Conservation (phyloP, 2,888 invertebrate genomes). For the Macropis europaea region DNA sequence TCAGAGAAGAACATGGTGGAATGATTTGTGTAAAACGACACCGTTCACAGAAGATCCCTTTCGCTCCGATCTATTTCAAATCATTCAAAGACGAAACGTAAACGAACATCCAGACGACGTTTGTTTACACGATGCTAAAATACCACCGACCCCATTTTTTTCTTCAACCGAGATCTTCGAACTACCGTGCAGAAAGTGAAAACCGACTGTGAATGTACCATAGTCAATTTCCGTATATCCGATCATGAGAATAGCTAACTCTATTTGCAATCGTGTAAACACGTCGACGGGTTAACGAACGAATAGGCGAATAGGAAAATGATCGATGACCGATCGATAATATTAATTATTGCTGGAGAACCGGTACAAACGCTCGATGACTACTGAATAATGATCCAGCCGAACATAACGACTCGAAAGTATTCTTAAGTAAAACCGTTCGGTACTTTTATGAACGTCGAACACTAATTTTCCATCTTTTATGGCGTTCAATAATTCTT, state of each 20-base stretch:
- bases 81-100: slow-evolving; percentile 11
- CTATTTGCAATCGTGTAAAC: background rate
- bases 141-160: slow-evolving; percentile 32
- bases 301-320: background rate
- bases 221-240: slow-evolving; percentile 28
- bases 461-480: too few species aligned
- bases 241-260: slow-evolving; percentile 17
- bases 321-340: slow-evolving; percentile 3
- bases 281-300: slow-evolving; percentile 26
- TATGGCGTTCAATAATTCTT: too few species aligned
- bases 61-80: slow-evolving; percentile 41
- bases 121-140: slow-evolving; percentile 43
- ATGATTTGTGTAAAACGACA: too few species aligned
- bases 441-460: too few species aligned
- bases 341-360: background rate
- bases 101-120: slow-evolving; percentile 27
- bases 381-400: background rate
- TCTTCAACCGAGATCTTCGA: background rate
- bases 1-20: too few species aligned
- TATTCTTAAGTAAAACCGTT: too few species aligned
- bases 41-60: too few species aligned
- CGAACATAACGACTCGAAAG: background rate
- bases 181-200: background rate
- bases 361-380: slow-evolving; percentile 1
- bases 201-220: background rate